These are phyloP conservation scores for Macrosoma leucophasiata DNA, from an alignment of 2,888 invertebrate species.

Conservation along the genomic window DNA sequence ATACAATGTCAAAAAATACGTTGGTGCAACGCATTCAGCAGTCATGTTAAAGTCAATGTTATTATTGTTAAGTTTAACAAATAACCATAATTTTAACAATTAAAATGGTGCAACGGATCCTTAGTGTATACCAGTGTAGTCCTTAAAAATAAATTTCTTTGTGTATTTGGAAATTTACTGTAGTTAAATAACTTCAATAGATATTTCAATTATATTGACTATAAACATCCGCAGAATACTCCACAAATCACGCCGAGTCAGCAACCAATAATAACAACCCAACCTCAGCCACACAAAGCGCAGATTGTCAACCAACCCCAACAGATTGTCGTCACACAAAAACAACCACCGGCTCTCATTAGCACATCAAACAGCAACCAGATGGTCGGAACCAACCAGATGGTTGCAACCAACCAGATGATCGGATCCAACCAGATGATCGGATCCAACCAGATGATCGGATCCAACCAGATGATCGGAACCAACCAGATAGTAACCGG, in stretches of 20 bases:
- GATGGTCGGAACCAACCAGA: slow-evolving; percentile 29
- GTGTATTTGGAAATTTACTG: no score
- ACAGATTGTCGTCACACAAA: slow-evolving; percentile 61
- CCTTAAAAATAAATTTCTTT: no score
- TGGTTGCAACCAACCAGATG: slow-evolving; percentile 37
- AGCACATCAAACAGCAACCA: slow-evolving; percentile 46
- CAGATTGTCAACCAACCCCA: slow-evolving; percentile 57
- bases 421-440: slow-evolving; percentile 38
- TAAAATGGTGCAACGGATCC: no score
- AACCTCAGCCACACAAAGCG: slow-evolving; percentile 74
- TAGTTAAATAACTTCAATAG: no score
- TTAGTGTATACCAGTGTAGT: no score
- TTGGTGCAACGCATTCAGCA: no score
- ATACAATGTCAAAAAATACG: no score
- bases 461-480: slow-evolving; percentile 26
- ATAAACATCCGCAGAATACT: slow-evolving; percentile 42
- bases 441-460: slow-evolving; percentile 38
- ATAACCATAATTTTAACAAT: no score
- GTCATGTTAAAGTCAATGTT: no score
- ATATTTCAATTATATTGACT: no score
- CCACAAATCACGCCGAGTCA: slow-evolving; percentile 66
- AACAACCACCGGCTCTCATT: slow-evolving; percentile 58
- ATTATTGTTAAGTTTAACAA: no score
- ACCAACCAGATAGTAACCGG: slow-evolving; percentile 31
- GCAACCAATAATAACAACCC: slow-evolving; percentile 65